Evolutionary conservation across 2,888 invertebrate genomes (phyloP), one percentile per base, ranked within the genome.

Genomic region (Phania funesta): DNA sequence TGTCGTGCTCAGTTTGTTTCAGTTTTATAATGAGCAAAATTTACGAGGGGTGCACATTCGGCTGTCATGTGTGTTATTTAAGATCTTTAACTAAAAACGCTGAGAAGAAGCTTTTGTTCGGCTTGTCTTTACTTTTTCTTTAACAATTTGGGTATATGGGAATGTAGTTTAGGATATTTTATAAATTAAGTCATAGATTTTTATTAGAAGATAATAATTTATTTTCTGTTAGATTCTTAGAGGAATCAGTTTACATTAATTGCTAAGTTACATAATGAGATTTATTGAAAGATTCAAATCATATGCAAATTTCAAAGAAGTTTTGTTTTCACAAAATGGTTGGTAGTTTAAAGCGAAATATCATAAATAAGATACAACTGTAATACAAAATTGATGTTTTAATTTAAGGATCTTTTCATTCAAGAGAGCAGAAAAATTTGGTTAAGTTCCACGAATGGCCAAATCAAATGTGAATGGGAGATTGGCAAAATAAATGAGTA

Each of bases 101-200:
- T 70, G 78, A 64, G 68, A 64, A 74, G 44, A 32, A 41, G 16
- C 16, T 74, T 35, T 11, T 54, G n/a, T 44, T 48, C 1, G 9
- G 18, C 16, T 44, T 16, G 41, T 6, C 3, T n/a, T n/a, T n/a
- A n/a, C n/a, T n/a, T n/a, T n/a, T 35, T 7, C 8, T 38, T 38
- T 38, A 6, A 26, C 3, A 26, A 3, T 4, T 38, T n/a, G n/a
- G n/a, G n/a, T 35, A 35, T 6, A 35, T 35, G 13, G 11, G 11
- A 13, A 3, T 35, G 35, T 1, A 35, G 2, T 2, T 35, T 35
- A 11, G 13, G 35, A 38, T 4, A 35, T 64, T 64, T 64, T 65
- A 38, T 9, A 74, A 82, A 82, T 74, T 68, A 78, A 82, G 70
- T 74, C n/a, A 74, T 70, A 78, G 56, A 74, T 74, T 78, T 77